Evolutionary conservation across 2,797 vertebrate genomes (phyloP).

Genomic region (Megaceryle alcyon): DNA sequence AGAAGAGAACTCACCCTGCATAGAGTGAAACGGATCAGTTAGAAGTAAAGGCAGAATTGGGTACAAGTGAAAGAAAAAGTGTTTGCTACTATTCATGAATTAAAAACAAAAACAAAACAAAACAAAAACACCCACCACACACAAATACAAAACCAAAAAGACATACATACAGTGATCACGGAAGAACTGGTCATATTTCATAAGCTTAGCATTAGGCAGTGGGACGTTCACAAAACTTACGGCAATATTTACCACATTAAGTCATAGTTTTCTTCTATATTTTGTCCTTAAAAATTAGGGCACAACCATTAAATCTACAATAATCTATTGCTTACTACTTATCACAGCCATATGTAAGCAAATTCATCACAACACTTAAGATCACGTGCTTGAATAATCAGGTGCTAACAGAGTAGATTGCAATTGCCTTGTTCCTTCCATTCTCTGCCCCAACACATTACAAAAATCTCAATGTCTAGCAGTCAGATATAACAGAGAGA

Average conservation of each 20-base stretch:
- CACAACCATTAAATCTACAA: neutral
- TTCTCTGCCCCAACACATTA: neutral
- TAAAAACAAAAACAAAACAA: no score
- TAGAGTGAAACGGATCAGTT: neutral
- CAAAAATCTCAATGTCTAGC: neutral
- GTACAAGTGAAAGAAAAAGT: neutral
- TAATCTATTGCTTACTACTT: neutral
- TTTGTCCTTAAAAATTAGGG: neutral
- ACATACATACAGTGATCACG: neutral
- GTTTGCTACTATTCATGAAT: neutral
- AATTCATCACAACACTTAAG: constrained; percentile 3
- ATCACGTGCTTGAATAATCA: constrained; percentile 2
- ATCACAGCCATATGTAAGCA: neutral
- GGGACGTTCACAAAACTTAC: neutral
- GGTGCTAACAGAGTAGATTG: neutral
- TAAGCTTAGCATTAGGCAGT: neutral
- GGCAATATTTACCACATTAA: accelerated
- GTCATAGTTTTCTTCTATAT: neutral
- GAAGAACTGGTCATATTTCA: neutral
- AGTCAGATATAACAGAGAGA: neutral
- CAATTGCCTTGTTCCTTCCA: neutral
- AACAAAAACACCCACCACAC: no score
- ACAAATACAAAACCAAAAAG: no score
- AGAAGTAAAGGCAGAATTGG: neutral
- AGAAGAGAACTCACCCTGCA: neutral